These are phyloP conservation scores for Cydia strobilella DNA, from an alignment of 1,140 invertebrate species.

Conservation along the genomic window DNA sequence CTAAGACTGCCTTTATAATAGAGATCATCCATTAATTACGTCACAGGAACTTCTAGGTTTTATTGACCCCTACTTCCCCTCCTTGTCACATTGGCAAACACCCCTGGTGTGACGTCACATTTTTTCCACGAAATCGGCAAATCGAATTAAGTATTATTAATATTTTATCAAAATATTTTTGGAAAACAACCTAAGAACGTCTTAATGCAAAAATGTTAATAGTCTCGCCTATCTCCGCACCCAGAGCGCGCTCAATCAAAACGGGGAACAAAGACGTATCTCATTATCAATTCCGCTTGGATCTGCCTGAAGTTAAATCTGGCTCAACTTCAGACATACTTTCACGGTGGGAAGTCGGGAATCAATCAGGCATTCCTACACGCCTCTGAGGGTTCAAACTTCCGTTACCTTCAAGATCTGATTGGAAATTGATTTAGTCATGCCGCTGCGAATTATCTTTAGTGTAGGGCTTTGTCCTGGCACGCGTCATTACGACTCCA, in stretches of 20 bases:
- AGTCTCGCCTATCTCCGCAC: conserved; percentile 1
- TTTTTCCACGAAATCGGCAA: no score
- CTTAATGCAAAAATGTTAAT: neutral
- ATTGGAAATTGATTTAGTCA: conserved; percentile 8
- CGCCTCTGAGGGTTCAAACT: conserved; percentile 49
- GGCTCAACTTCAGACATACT: conserved; percentile 49
- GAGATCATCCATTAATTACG: no score
- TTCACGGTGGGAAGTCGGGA: conserved; percentile 56
- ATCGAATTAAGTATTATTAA: no score
- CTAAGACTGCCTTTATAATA: no score
- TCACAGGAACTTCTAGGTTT: no score
- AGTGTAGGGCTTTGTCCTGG: neutral
- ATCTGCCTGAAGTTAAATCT: conserved; percentile 52
- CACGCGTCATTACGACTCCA: neutral
- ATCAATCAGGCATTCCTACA: conserved; percentile 66
- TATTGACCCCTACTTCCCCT: no score
- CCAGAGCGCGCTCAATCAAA: conserved; percentile 33
- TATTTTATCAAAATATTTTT: no score
- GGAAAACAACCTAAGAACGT: neutral
- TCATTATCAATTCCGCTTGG: conserved; percentile 64
- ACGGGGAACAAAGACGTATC: conserved; percentile 51
- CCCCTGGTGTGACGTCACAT: no score
- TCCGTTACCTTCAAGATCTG: conserved; percentile 40
- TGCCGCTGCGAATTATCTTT: neutral
- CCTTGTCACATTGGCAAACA: no score